Percentiles rank a stretch among this genome's conserved stretches.
Evolutionary conservation across 1,140 invertebrate genomes (phyloP).

Genomic region (Dreissena rostriformis): DNA sequence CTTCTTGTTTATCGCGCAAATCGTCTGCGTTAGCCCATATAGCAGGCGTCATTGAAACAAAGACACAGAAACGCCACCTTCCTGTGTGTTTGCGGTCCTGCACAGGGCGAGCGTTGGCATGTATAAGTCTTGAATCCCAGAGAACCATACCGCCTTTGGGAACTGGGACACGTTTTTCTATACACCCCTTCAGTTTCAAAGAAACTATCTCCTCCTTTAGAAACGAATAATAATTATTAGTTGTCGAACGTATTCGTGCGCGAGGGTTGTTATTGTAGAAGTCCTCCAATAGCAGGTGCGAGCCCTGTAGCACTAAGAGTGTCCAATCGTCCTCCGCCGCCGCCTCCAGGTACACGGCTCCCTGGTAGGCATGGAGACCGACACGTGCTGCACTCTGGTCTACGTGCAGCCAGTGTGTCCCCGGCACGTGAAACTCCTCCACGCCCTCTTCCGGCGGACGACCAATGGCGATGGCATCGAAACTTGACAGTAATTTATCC

Average conservation of each 20-base stretch:
- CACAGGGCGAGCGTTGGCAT: conserved; percentile 65
- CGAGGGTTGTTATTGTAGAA: conserved; percentile 61
- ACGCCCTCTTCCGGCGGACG: conserved; percentile 57
- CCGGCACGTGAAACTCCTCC: conserved; percentile 49
- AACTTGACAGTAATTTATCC: conserved; percentile 61
- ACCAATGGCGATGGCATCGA: conserved; percentile 63
- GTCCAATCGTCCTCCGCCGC: conserved; percentile 64
- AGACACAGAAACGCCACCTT: conserved; percentile 73
- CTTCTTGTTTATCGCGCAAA: conserved; percentile 58
- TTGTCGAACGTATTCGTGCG: conserved; percentile 40
- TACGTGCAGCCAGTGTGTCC: conserved; percentile 67
- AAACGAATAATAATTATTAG: conserved; percentile 58
- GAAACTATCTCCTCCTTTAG: conserved; percentile 29
- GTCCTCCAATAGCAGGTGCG: conserved; percentile 60
- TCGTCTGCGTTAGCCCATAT: conserved; percentile 66
- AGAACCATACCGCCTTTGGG: conserved; percentile 74
- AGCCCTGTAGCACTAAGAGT: conserved; percentile 61
- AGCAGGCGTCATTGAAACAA: conserved; percentile 74
- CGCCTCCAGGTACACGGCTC: conserved; percentile 68
- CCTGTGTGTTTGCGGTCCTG: conserved; percentile 58
- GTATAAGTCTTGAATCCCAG: conserved; percentile 72
- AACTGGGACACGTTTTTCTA: conserved; percentile 62
- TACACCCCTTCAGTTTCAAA: conserved; percentile 57
- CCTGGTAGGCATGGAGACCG: conserved; percentile 72
- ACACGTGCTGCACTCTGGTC: conserved; percentile 62